Percentiles rank a stretch among this genome's conserved stretches.
Conservation (phyloP, 1,140 invertebrate genomes). For the Drosophila asahinai region DNA sequence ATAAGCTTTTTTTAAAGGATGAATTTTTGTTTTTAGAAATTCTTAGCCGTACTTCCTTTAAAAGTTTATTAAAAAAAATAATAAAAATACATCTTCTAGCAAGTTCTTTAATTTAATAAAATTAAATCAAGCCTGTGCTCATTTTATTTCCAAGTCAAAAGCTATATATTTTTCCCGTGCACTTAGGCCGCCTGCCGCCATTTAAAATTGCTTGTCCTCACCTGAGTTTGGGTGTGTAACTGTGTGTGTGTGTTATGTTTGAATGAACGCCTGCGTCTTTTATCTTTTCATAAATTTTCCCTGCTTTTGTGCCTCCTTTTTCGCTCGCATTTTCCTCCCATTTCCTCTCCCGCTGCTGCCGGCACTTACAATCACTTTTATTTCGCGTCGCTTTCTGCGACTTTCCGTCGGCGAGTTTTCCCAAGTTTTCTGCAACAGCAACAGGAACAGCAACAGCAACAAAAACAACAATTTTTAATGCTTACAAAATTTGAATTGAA, state of each 20-base stretch:
- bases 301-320: slow-evolving; percentile 62
- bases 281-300: slow-evolving; percentile 82
- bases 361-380: slow-evolving; percentile 81
- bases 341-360: slow-evolving; percentile 8
- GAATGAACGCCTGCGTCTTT: slow-evolving; percentile 82
- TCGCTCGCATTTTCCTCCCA: slow-evolving; percentile 5
- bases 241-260: slow-evolving; percentile 70
- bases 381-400: slow-evolving; percentile 61
- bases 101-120: neutral
- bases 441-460: slow-evolving; percentile 9
- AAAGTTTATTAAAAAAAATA: neutral
- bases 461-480: slow-evolving; percentile 68
- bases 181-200: slow-evolving; percentile 63
- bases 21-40: no score
- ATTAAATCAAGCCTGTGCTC: neutral
- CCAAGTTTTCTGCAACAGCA: slow-evolving; percentile 69
- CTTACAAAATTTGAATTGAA: slow-evolving; percentile 83
- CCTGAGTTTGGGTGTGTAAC: slow-evolving; percentile 40
- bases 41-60: no score
- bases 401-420: slow-evolving; percentile 59
- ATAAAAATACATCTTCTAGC: no score
- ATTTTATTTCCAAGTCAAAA: neutral
- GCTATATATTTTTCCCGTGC: slow-evolving; percentile 9
- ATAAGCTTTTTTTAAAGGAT: neutral
- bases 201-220: slow-evolving; percentile 82